These are phyloP conservation scores for Sphenodon punctatus DNA, from an alignment of 2,797 vertebrate genomes.

Conservation along the genomic window DNA sequence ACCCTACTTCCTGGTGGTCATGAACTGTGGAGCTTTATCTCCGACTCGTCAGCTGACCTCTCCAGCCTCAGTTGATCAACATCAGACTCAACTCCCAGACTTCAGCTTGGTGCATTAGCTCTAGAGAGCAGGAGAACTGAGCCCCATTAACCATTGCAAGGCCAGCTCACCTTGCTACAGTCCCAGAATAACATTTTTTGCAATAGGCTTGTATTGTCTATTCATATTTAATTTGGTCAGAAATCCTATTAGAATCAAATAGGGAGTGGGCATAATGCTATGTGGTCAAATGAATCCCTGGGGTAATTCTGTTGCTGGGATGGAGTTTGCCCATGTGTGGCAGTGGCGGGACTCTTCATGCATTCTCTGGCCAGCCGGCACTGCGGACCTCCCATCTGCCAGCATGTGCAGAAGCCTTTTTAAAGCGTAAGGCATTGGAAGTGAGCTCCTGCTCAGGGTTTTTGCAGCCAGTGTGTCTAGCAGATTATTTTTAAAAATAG, in stretches of 20 bases:
- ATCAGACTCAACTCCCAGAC: too few species aligned
- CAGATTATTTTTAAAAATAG: conserved; percentile 7
- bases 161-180: too few species aligned
- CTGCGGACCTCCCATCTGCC: neutral
- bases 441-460: neutral
- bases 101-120: too few species aligned
- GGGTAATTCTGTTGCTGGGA: neutral
- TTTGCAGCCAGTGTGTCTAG: neutral
- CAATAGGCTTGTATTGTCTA: too few species aligned
- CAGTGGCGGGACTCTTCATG: neutral
- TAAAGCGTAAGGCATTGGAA: neutral
- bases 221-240: too few species aligned
- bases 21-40: too few species aligned
- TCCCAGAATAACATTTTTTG: too few species aligned
- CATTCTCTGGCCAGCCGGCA: neutral
- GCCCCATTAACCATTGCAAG: too few species aligned
- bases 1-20: too few species aligned
- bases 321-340: neutral
- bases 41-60: too few species aligned
- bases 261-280: neutral
- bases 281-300: neutral
- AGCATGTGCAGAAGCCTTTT: neutral
- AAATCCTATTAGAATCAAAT: neutral
- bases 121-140: too few species aligned
- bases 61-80: too few species aligned